A percentile compares a stretch with the other conserved stretches of the same genome.
These are phyloP conservation scores for Limnodromus scolopaceus DNA, from an alignment of 2,797 vertebrate genomes.

Conservation along the genomic window DNA sequence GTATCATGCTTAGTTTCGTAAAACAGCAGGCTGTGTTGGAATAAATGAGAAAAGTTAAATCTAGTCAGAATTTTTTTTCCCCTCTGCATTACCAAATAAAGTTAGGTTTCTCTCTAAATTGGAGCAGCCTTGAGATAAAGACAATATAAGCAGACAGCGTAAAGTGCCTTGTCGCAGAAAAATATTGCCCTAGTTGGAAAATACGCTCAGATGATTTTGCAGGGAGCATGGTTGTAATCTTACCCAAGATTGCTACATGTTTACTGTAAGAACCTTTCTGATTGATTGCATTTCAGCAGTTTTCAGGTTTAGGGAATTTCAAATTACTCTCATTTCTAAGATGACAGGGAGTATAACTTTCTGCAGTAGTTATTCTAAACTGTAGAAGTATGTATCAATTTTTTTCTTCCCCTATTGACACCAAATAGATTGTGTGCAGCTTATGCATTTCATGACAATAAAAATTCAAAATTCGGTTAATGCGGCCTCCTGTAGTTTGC, in stretches of 20 bases:
- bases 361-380: neutral
- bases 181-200: neutral
- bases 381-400: neutral
- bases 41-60: slow-evolving; percentile 30
- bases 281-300: neutral
- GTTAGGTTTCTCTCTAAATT: neutral
- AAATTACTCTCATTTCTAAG: neutral
- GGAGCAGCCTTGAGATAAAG: neutral
- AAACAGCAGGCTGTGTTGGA: neutral
- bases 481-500: neutral
- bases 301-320: neutral
- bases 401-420: neutral
- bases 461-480: neutral
- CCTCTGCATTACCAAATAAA: neutral
- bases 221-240: neutral
- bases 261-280: neutral
- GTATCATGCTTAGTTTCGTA: slow-evolving; percentile 38
- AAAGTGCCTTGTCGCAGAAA: neutral
- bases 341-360: neutral
- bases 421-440: neutral
- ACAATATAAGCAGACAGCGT: neutral
- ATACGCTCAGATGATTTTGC: neutral
- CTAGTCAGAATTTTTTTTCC: neutral
- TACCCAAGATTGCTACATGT: neutral
- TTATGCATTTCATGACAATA: neutral